Evolutionary conservation across 2,888 invertebrate genomes (phyloP), one percentile per base, ranked within the genome.

Genomic region (Habroteleia sp.): DNA sequence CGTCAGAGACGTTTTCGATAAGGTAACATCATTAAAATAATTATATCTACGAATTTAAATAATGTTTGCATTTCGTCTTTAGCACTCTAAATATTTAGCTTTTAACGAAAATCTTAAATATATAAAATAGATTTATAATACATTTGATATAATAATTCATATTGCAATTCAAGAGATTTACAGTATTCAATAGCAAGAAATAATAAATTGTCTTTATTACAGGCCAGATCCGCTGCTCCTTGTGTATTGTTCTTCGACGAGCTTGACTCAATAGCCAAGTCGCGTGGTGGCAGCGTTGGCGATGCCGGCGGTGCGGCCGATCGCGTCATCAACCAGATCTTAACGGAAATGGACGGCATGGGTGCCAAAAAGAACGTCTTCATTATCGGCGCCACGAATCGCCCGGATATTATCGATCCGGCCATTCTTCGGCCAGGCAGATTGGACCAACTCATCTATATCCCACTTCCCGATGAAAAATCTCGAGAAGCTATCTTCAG

Each of bases 321-420:
- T 90, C 92, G 99, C 79, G 99, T 99, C 73, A 99, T 99, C 89
- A 99, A 99, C 91, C 99, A 99, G 91, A 97, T 99, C 85, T 92
- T 99, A 63, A 99, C 99, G 0, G 99, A 99, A 91, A 99, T 99
- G 99, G 99, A 99, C 89, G 99, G 99, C 84, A 99, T 99, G 99
- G 97, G 97, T 27, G 96, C 98, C 20, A 99, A 99, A 92, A 99
- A 99, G 90, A 99, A 99, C 89, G 99, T 99, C 13, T 99, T 99
- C 89, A 99, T 99, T 81, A 99, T 99, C 88, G 99, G 99, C 88
- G 94, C 96, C 79, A 97, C 97, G 75, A 97, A 97, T 90, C 91
- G 96, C 81, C 94, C 94, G 79, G 99, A 99, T 89, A 99, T 99
- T 85, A 99, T 99, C 89, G 99, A 99, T 92, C 97, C 99, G 65